A percentile compares a stretch with the other conserved stretches of the same genome.
These are phyloP conservation scores for Scatophagus argus DNA, from an alignment of 2,113 vertebrate genomes.

Conservation along the genomic window DNA sequence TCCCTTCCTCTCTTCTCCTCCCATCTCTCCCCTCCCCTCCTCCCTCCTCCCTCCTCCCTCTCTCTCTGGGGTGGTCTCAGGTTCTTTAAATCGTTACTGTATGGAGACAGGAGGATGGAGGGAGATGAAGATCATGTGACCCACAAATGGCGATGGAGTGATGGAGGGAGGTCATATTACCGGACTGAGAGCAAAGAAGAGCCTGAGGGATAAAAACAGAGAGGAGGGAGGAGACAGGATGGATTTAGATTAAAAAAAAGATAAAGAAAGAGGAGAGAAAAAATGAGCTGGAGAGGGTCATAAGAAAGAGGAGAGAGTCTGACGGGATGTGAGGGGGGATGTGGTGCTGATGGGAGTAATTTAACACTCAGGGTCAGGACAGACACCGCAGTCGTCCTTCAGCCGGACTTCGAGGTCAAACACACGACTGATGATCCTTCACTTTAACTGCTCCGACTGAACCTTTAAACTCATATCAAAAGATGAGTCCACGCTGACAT, in stretches of 20 bases:
- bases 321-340: slow-evolving; percentile 25
- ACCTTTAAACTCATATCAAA: background rate
- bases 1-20: background rate
- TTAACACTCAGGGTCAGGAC: slow-evolving; percentile 19
- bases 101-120: slow-evolving; percentile 54
- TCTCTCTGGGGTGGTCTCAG: slow-evolving; percentile 72
- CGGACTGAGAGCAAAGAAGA: slow-evolving; percentile 9
- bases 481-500: no score
- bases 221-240: background rate
- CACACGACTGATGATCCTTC: background rate
- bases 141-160: slow-evolving; percentile 25
- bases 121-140: slow-evolving; percentile 43
- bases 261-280: no score
- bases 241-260: no score
- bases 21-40: background rate
- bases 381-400: slow-evolving; percentile 20
- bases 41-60: background rate
- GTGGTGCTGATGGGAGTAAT: slow-evolving; percentile 57
- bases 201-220: background rate
- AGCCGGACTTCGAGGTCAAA: slow-evolving; percentile 13
- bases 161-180: slow-evolving; percentile 32
- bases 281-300: background rate
- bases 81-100: slow-evolving; percentile 71
- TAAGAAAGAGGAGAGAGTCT: background rate
- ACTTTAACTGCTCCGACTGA: background rate